These are phyloP conservation scores for Phaedon cochleariae DNA, from an alignment of 2,888 invertebrate species.

Conservation along the genomic window DNA sequence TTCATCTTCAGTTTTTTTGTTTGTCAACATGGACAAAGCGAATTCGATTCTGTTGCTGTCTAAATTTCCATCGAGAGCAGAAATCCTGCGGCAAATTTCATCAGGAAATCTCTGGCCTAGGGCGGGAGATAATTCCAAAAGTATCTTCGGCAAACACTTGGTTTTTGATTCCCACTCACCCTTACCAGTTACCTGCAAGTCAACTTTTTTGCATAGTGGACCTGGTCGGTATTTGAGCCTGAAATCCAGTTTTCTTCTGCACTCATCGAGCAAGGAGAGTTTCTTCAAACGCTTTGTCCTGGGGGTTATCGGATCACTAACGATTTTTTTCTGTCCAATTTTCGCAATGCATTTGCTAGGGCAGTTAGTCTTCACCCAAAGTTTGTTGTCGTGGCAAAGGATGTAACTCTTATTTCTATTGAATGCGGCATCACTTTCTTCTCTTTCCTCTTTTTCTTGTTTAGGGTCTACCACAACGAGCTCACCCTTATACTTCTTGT, in stretches of 20 bases:
- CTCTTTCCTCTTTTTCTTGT: slow-evolving; percentile 8
- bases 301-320: slow-evolving; percentile 35
- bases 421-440: neutral
- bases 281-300: slow-evolving; percentile 40
- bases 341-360: slow-evolving; percentile 38
- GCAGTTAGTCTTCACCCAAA: slow-evolving; percentile 42
- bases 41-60: slow-evolving; percentile 66
- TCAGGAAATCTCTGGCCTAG: slow-evolving; percentile 64
- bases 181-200: slow-evolving; percentile 62
- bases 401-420: slow-evolving; percentile 41
- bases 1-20: slow-evolving; percentile 11
- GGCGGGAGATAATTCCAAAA: slow-evolving; percentile 63
- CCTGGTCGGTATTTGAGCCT: slow-evolving; percentile 66
- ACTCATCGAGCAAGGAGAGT: slow-evolving; percentile 56
- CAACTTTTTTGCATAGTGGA: slow-evolving; percentile 65
- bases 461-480: neutral
- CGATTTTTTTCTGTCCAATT: slow-evolving; percentile 57
- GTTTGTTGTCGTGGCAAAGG: slow-evolving; percentile 43
- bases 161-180: slow-evolving; percentile 62
- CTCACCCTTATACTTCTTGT: slow-evolving; percentile 2
- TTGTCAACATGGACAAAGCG: slow-evolving; percentile 65
- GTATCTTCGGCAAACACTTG: slow-evolving; percentile 64
- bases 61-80: slow-evolving; percentile 60
- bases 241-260: slow-evolving; percentile 52
- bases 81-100: slow-evolving; percentile 61